Evolutionary conservation across 2,113 vertebrate genomes (phyloP), one percentile per base, ranked within the genome.

Genomic region (Mixornis gularis): DNA sequence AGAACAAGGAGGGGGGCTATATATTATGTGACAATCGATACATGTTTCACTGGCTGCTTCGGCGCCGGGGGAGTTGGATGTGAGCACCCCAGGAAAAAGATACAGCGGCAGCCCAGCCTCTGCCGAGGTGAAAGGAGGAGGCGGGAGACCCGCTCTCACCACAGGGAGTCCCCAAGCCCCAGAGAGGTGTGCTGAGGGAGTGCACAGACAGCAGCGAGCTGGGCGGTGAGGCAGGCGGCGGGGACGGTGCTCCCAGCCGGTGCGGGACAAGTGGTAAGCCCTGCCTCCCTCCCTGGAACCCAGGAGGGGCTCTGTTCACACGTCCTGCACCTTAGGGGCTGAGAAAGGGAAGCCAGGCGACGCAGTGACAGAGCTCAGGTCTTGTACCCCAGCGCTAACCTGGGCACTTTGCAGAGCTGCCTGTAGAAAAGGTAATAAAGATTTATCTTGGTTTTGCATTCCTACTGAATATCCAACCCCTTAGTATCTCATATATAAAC

Each of bases 1-100:
- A 19, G 7, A 71, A 29, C 3, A 1, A 21, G 21, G 25, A 12
- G 4, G 6, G 3, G 24, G 11, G 7, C 7, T 12, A 2, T 6
- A 6, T 5, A 10, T 40, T 10, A 3, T 4, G 7, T 4, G 48
- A 7, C 21, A 30, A 7, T 11, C 2, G 7, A 38, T 34, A 14
- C 3, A 0, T 6, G 1, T 36, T 41, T 56, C 27, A 3, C 9
- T 1, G 29, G 0, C 32, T 32, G 24, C n/a, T 20, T 17, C 9
- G 2, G 32, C 2, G 5, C 25, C 2, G 0, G 26, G 11, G 3
- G 4, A 32, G 11, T 5, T 9, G 29, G 12, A 1, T 7, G 7
- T 16, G 15, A 40, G 26, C 32, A 30, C 3, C 6, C 27, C 41
- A 3, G 30, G 5, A 24, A 4, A 26, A 34, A 44, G 25, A 13